Evolutionary conservation across 2,888 invertebrate species (phyloP).

Genomic region (Apamea anceps): DNA sequence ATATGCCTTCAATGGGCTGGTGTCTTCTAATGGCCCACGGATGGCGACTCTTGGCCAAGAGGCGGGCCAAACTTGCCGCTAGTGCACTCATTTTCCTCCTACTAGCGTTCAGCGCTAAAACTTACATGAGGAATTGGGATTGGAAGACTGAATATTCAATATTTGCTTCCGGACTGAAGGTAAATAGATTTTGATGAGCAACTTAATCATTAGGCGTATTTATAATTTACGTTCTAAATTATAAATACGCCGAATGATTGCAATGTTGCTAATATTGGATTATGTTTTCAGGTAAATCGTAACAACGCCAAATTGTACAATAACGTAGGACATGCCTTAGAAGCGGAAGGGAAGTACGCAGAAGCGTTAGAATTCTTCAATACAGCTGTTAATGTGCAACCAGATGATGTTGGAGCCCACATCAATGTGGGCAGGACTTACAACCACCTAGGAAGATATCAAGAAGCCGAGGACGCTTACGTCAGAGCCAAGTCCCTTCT

Average conservation of each 20-base stretch:
- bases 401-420: constrained; percentile 98
- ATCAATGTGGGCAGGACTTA: constrained; percentile 99
- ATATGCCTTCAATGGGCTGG: constrained; percentile 99
- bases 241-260: too few relatives aligned
- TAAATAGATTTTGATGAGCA: constrained; percentile 80
- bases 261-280: neutral
- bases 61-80: constrained; percentile 91
- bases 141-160: constrained; percentile 98
- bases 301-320: constrained; percentile 99
- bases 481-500: constrained; percentile 96
- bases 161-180: constrained; percentile 96
- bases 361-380: constrained; percentile 98
- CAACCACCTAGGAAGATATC: constrained; percentile 94
- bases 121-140: constrained; percentile 96
- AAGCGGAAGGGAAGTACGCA: constrained; percentile 92
- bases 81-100: constrained; percentile 93
- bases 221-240: too few relatives aligned
- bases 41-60: constrained; percentile 93
- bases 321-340: constrained; percentile 98
- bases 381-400: constrained; percentile 97
- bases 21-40: constrained; percentile 97
- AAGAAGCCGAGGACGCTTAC: constrained; percentile 98
- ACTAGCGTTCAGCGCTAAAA: constrained; percentile 95
- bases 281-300: constrained; percentile 93
- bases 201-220: neutral